Conservation (phyloP, 2,113 vertebrate genomes). For the Micromys minutus region DNA sequence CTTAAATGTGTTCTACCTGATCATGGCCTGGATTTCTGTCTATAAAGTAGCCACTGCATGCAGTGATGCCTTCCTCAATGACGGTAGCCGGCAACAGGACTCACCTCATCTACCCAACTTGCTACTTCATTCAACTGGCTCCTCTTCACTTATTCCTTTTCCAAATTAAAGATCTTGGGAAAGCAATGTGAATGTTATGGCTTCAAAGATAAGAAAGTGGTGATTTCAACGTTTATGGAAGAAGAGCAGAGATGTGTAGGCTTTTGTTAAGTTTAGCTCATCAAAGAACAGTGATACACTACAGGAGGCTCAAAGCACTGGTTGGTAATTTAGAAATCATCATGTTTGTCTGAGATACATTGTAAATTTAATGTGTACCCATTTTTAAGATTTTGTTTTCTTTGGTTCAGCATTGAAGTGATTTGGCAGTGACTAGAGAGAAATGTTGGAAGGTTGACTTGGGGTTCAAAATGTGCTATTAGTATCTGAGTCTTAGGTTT, state of each 20-base stretch:
- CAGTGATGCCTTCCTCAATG: too few species aligned
- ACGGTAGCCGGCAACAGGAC: too few species aligned
- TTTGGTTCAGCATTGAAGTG: neutral
- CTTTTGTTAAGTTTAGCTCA: neutral
- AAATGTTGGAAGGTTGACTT: neutral
- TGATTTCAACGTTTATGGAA: neutral
- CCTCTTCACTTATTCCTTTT: neutral
- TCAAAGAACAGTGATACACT: neutral
- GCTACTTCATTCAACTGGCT: constrained; percentile 10
- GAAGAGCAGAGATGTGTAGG: neutral
- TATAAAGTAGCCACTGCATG: neutral
- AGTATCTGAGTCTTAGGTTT: neutral
- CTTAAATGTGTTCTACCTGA: neutral
- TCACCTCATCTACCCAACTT: too few species aligned
- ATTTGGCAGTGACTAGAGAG: neutral
- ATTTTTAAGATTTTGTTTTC: neutral
- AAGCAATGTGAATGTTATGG: constrained; percentile 3
- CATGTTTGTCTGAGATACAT: constrained; percentile 5
- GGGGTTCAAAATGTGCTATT: neutral
- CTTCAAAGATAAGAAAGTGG: constrained; percentile 27
- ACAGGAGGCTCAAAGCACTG: constrained; percentile 20
- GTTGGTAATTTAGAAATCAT: neutral
- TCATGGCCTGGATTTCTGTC: constrained; percentile 2
- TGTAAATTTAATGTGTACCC: neutral
- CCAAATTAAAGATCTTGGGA: neutral